Percentiles rank a stretch among this genome's conserved stretches.
phyloP scores from a whole-genome alignment of 2,113 vertebrate genomes.

The Amphiprion ocellaris region DNA sequence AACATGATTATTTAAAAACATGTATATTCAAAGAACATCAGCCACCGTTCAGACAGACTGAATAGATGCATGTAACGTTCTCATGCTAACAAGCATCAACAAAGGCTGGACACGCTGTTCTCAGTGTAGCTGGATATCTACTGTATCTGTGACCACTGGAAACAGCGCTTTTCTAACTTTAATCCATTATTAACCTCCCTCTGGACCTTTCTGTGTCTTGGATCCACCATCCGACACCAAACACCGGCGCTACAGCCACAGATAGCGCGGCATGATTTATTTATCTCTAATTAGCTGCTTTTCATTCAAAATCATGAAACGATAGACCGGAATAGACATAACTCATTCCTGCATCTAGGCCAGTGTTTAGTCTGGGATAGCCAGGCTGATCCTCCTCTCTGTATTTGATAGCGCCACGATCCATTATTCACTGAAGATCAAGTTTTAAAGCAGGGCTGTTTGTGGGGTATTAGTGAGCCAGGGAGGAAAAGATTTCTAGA shows the following conservation, averaged over 20 bases:
- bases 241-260: conserved; percentile 79
- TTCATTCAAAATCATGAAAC: conserved; percentile 83
- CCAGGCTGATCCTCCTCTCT: conserved; percentile 63
- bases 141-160: conserved; percentile 22
- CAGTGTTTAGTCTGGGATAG: conserved; percentile 69
- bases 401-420: conserved; percentile 75
- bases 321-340: conserved; percentile 80
- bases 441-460: conserved; percentile 58
- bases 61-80: conserved; percentile 3
- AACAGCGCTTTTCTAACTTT: conserved; percentile 37
- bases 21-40: neutral
- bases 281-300: conserved; percentile 87
- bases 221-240: conserved; percentile 76
- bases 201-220: conserved; percentile 59
- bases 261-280: conserved; percentile 87
- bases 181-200: conserved; percentile 77
- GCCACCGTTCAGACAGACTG: neutral
- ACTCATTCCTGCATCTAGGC: conserved; percentile 68
- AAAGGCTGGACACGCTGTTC: conserved; percentile 1
- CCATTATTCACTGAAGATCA: conserved; percentile 83
- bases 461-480: conserved; percentile 35
- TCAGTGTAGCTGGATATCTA: conserved; percentile 18
- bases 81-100: conserved; percentile 9
- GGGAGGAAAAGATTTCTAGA: conserved; percentile 10
- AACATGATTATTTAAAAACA: too few relatives aligned